Conservation (phyloP, 2,797 vertebrate species). For the Macrochelys suwanniensis region DNA sequence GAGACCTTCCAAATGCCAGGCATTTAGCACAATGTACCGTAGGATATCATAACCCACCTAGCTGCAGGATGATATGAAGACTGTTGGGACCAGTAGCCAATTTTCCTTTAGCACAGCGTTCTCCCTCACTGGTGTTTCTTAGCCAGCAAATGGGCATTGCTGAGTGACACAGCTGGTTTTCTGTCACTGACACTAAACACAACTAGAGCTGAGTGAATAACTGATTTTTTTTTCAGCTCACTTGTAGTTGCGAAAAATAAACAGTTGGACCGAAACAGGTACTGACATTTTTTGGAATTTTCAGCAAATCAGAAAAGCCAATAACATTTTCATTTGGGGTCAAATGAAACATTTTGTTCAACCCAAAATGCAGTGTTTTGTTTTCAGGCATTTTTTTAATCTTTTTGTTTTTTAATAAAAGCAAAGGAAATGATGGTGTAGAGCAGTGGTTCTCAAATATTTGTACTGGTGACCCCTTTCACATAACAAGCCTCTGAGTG, state of each 20-base stretch:
- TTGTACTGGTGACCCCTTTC: no score
- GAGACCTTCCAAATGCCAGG: neutral
- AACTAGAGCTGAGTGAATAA: neutral
- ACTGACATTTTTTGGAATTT: neutral
- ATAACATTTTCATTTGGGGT: neutral
- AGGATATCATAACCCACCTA: fast-evolving
- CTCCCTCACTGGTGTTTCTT: fast-evolving
- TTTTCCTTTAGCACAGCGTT: neutral
- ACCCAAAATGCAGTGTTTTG: neutral
- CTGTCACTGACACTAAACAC: neutral
- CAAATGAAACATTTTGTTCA: neutral
- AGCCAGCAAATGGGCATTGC: neutral
- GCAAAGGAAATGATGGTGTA: neutral
- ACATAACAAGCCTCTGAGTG: no score
- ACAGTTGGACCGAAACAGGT: neutral
- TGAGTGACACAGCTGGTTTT: neutral
- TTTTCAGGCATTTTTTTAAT: neutral
- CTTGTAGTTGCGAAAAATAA: neutral
- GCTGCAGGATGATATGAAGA: fast-evolving
- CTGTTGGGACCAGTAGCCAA: neutral
- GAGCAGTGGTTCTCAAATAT: no score
- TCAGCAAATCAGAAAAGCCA: neutral
- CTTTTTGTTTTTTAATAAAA: neutral
- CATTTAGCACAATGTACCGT: fast-evolving
- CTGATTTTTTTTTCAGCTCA: neutral